These are phyloP conservation scores for Cephalopterus ornatus DNA, from an alignment of 2,113 vertebrate genomes.

Conservation along the genomic window DNA sequence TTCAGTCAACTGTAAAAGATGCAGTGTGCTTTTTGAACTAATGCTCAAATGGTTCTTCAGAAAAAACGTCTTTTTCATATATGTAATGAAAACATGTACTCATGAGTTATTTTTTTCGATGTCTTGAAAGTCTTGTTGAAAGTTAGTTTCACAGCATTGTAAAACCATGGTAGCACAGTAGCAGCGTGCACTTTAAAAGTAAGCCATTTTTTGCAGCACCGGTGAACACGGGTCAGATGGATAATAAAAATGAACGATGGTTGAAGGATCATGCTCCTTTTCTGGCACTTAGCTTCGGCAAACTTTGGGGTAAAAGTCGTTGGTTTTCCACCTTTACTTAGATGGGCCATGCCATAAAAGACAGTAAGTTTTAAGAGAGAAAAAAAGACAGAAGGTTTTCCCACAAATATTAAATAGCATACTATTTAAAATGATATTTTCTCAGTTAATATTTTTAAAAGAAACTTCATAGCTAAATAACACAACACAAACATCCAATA, in stretches of 20 bases:
- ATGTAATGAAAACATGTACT: not conserved
- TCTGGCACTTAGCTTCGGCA: not conserved
- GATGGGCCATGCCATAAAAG: not conserved
- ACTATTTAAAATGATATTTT: not conserved
- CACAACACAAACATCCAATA: not conserved
- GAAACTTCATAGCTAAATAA: not conserved
- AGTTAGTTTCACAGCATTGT: not conserved
- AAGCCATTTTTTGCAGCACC: not conserved
- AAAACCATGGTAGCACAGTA: not conserved
- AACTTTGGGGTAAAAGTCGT: not conserved
- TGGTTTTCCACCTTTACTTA: not conserved
- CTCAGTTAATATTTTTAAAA: not conserved
- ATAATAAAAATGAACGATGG: not conserved
- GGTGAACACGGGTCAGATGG: not conserved
- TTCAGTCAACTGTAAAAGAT: not conserved
- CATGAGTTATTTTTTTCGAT: not conserved
- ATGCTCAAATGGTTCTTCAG: not conserved
- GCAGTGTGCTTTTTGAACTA: not conserved
- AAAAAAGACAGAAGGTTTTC: not conserved
- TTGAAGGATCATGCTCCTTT: not conserved
- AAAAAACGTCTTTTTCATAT: not conserved
- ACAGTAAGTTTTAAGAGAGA: not conserved
- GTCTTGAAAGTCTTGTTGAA: not conserved
- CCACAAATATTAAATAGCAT: not conserved
- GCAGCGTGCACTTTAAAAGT: not conserved